Evolutionary conservation across 2,797 vertebrate genomes (phyloP).

Genomic region (Mycteria americana): DNA sequence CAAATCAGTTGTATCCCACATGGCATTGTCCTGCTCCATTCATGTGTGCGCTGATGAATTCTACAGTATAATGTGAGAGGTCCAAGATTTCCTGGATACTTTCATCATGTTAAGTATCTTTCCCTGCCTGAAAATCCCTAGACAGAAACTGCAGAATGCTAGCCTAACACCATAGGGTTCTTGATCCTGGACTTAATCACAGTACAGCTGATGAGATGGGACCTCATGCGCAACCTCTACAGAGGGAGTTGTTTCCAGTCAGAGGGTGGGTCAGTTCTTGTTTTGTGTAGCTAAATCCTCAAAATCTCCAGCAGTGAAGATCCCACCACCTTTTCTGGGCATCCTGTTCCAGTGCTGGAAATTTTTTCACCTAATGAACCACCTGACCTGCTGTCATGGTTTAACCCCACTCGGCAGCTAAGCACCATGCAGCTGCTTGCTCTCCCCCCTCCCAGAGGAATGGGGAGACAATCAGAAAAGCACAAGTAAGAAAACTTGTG

Average conservation of each 20-base stretch:
- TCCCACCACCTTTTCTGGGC: background rate
- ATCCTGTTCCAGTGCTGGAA: background rate
- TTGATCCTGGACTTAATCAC: background rate
- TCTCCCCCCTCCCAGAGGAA: too few species aligned
- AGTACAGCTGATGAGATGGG: background rate
- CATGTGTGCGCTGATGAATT: background rate
- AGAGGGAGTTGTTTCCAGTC: background rate
- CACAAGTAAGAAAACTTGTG: too few species aligned
- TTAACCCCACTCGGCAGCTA: too few species aligned
- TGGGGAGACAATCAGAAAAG: too few species aligned
- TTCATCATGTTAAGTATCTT: background rate
- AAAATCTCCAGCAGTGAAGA: background rate
- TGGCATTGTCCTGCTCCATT: background rate
- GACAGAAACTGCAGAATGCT: background rate
- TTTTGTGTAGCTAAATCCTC: background rate
- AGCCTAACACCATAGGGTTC: rapidly evolving
- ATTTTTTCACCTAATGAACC: background rate
- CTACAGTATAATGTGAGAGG: background rate
- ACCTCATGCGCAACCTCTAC: rapidly evolving
- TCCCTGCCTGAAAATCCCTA: background rate
- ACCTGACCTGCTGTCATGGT: background rate
- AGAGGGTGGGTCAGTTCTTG: background rate
- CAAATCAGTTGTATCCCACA: background rate
- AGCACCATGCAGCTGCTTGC: too few species aligned
- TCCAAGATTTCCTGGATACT: background rate